Percentiles rank a stretch among this genome's conserved stretches.
Evolutionary conservation across 2,797 vertebrate species (phyloP).

Genomic region (Tarsius wallacei): DNA sequence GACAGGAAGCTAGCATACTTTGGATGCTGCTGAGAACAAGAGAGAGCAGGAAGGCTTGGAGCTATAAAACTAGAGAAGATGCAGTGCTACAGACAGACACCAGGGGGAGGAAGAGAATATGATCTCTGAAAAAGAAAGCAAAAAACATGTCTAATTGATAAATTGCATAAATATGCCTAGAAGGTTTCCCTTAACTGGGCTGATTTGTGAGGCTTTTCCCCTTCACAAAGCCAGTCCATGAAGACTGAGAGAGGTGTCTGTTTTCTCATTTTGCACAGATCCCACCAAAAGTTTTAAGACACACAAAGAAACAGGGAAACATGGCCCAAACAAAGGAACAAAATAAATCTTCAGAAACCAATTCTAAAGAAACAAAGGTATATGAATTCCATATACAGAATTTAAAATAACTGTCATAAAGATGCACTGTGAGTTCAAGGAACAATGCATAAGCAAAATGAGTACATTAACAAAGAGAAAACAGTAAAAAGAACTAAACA

Average conservation of each 20-base stretch:
- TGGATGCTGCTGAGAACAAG: not conserved
- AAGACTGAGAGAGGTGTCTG: not conserved
- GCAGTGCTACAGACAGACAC: not conserved
- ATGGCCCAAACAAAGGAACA: not conserved
- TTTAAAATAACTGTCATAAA: not conserved
- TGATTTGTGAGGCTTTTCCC: not conserved
- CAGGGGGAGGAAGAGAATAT: slow-evolving; percentile 37
- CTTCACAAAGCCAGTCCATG: not conserved
- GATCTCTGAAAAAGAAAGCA: not conserved
- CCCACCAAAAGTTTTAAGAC: not conserved
- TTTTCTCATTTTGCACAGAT: not conserved
- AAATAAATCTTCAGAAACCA: slow-evolving; percentile 8
- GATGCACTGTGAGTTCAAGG: not conserved
- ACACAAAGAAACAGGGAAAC: slow-evolving; percentile 38
- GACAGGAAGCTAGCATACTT: not conserved
- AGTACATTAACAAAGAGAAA: slow-evolving; percentile 1
- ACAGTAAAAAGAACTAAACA: not conserved
- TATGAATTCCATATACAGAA: not conserved
- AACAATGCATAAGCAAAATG: not conserved
- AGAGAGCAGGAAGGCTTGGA: not conserved
- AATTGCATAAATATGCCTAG: not conserved
- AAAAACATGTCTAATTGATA: not conserved
- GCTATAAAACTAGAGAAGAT: not conserved
- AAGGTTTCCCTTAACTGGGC: not conserved
- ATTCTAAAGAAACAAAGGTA: not conserved